These are phyloP conservation scores for Phalacrocorax brasilianus DNA, from an alignment of 2,113 vertebrate genomes.

Conservation along the genomic window DNA sequence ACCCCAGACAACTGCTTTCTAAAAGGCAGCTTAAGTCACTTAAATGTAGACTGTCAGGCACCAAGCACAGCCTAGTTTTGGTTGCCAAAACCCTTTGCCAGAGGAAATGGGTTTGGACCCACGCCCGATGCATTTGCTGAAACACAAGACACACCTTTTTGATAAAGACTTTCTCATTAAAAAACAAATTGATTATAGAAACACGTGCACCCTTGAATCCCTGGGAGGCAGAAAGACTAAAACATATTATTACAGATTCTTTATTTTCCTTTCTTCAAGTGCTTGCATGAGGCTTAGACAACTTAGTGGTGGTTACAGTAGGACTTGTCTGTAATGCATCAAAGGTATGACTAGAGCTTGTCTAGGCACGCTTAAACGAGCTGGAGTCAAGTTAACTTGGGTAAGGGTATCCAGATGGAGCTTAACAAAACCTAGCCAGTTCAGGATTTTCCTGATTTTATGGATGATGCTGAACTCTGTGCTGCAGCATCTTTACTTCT, in stretches of 20 bases:
- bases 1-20: not conserved
- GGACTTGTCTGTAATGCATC: not conserved
- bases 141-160: constrained; percentile 1
- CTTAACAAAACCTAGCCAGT: not conserved
- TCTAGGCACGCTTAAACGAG: not conserved
- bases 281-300: not conserved
- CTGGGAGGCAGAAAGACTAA: not conserved
- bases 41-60: constrained; percentile 1
- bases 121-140: not conserved
- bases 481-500: not conserved
- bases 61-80: not conserved
- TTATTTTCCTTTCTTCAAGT: not conserved
- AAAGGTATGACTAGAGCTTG: not conserved
- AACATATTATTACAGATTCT: not conserved
- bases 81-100: constrained; percentile 13
- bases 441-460: not conserved
- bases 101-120: constrained; percentile 12
- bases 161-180: constrained; percentile 26
- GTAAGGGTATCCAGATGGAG: not conserved
- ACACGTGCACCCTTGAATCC: not conserved
- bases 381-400: not conserved
- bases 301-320: not conserved
- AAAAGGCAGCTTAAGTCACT: not conserved
- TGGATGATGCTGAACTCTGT: not conserved
- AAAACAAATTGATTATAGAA: constrained; percentile 13